A percentile compares a stretch with the other conserved stretches of the same genome.
Evolutionary conservation across 2,888 invertebrate species (phyloP).

Genomic region (Heliconius erato): DNA sequence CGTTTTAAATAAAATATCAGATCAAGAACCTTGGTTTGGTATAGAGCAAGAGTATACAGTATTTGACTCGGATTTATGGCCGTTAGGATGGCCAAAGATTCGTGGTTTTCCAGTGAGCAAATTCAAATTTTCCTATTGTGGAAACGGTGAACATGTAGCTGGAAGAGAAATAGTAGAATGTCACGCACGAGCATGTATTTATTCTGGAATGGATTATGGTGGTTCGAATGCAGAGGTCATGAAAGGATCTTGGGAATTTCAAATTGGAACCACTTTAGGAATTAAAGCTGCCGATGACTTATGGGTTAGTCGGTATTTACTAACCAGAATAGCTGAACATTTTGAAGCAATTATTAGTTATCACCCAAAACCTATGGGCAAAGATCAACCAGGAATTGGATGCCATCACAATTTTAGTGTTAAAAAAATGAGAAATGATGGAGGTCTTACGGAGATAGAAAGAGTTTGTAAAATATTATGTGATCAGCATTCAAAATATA

Average conservation of each 20-base stretch:
- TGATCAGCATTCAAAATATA: slow-evolving; percentile 87
- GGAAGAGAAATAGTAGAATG: slow-evolving; percentile 98
- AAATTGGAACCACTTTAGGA: slow-evolving; percentile 96
- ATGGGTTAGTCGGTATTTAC: slow-evolving; percentile 93
- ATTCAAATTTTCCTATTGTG: slow-evolving; percentile 94
- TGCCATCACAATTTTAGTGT: slow-evolving; percentile 97
- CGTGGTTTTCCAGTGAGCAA: slow-evolving; percentile 93
- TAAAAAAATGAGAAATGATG: slow-evolving; percentile 91
- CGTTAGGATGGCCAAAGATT: slow-evolving; percentile 96
- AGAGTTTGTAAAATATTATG: slow-evolving; percentile 92
- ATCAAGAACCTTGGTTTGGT: slow-evolving; percentile 94
- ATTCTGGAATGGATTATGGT: slow-evolving; percentile 95
- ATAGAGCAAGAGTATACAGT: slow-evolving; percentile 97
- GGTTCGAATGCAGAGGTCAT: slow-evolving; percentile 99
- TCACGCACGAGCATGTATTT: slow-evolving; percentile 93
- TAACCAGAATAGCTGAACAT: slow-evolving; percentile 94
- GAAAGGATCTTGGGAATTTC: slow-evolving; percentile 97
- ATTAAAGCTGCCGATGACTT: slow-evolving; percentile 93
- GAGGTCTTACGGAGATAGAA: slow-evolving; percentile 91
- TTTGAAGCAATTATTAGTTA: slow-evolving; percentile 90
- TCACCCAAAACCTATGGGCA: slow-evolving; percentile 91
- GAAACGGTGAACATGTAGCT: slow-evolving; percentile 96
- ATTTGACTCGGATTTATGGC: slow-evolving; percentile 92
- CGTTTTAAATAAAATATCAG: slow-evolving; percentile 80
- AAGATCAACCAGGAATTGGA: slow-evolving; percentile 94